Percentiles rank a stretch among this genome's conserved stretches.
phyloP scores from a whole-genome alignment of 2,888 invertebrate species.

The Pocota personata region DNA sequence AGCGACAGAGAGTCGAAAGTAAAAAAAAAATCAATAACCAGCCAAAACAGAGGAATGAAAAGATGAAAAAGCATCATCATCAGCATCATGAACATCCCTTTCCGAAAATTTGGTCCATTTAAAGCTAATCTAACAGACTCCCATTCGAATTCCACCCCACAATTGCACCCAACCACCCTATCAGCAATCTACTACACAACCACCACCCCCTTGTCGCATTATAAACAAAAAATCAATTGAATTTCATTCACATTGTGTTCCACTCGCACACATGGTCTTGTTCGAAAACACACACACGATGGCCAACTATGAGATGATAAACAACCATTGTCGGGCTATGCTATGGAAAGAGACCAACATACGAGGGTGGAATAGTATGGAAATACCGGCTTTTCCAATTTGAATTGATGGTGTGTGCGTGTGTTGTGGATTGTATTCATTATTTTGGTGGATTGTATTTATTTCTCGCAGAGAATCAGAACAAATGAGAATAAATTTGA shows the following conservation, averaged over 20 bases:
- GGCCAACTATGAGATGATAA: neutral
- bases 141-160: conserved; percentile 2
- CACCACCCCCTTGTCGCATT: neutral
- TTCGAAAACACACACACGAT: neutral
- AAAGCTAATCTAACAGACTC: conserved; percentile 43
- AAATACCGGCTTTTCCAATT: conserved; percentile 67
- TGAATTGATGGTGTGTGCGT: conserved; percentile 4
- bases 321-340: neutral
- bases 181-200: no score
- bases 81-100: conserved; percentile 38
- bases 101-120: conserved; percentile 55
- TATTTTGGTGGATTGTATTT: conserved; percentile 22
- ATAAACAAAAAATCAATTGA: conserved; percentile 66
- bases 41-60: conserved; percentile 30
- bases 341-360: conserved; percentile 6
- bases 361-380: conserved; percentile 2
- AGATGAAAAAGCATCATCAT: conserved; percentile 1
- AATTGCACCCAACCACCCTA: conserved; percentile 3
- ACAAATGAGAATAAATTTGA: neutral
- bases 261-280: conserved; percentile 6
- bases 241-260: conserved; percentile 54
- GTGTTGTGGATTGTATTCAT: conserved; percentile 48
- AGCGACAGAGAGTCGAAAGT: neutral
- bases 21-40: conserved; percentile 53
- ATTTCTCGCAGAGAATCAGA: neutral